Evolutionary conservation across 2,888 invertebrate species (phyloP).

Genomic region (Megamerina dolium): DNA sequence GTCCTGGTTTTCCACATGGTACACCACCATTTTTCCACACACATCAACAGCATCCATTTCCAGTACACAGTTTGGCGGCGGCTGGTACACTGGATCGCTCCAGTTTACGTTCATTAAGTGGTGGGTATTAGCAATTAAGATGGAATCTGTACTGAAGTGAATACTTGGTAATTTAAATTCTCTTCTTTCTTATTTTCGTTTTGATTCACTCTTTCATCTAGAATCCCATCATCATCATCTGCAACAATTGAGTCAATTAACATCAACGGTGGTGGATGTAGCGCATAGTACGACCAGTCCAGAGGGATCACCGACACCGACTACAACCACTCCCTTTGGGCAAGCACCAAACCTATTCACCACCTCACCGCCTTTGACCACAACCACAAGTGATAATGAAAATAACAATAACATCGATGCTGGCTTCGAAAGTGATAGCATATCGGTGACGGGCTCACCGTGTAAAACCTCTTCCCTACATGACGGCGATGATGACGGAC

Average conservation of each 20-base stretch:
- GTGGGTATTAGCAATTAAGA: slow-evolving; percentile 24
- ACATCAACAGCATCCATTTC: slow-evolving; percentile 53
- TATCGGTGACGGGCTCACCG: slow-evolving; percentile 51
- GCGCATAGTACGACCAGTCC: slow-evolving; percentile 70
- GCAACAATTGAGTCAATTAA: slow-evolving; percentile 38
- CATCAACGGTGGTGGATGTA: slow-evolving; percentile 40
- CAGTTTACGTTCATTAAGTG: slow-evolving; percentile 36
- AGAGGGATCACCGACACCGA: slow-evolving; percentile 55
- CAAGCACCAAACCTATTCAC: slow-evolving; percentile 34
- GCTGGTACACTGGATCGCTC: slow-evolving; percentile 39
- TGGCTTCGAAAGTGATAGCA: slow-evolving; percentile 49
- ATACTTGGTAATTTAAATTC: not conserved
- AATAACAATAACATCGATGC: slow-evolving; percentile 48
- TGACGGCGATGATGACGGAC: slow-evolving; percentile 43
- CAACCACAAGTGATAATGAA: slow-evolving; percentile 40
- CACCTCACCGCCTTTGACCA: slow-evolving; percentile 47
- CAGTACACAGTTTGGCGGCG: slow-evolving; percentile 45
- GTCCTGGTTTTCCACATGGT: slow-evolving; percentile 41
- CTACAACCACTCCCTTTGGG: slow-evolving; percentile 30
- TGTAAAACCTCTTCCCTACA: slow-evolving; percentile 51
- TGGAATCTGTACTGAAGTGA: not conserved
- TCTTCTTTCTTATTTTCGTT: not conserved
- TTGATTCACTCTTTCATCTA: too few species aligned
- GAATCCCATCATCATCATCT: slow-evolving; percentile 32
- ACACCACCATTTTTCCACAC: slow-evolving; percentile 51